Conservation (phyloP, 2,113 vertebrate genomes). For the Dendropsophus ebraccatus region DNA sequence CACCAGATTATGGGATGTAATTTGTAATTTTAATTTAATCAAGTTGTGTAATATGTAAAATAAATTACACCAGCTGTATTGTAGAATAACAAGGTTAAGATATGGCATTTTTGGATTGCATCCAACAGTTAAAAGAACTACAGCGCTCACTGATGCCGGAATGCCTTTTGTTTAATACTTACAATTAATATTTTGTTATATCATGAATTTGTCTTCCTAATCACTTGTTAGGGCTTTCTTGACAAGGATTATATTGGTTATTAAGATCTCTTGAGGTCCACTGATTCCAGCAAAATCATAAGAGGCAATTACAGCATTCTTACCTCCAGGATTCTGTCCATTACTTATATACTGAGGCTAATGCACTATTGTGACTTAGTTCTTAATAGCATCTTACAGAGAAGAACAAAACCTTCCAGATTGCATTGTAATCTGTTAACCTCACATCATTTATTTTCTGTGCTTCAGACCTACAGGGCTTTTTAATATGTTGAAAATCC, state of each 20-base stretch:
- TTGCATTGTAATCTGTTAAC: slow-evolving; percentile 43
- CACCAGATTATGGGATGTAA: neutral
- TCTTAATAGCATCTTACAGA: slow-evolving; percentile 34
- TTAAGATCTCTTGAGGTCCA: slow-evolving; percentile 37
- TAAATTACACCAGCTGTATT: neutral
- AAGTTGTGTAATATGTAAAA: neutral
- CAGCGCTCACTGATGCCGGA: neutral
- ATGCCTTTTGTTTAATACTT: neutral
- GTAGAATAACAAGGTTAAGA: neutral
- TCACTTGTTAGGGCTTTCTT: slow-evolving; percentile 34
- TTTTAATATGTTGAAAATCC: slow-evolving; percentile 45
- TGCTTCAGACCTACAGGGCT: slow-evolving; percentile 18
- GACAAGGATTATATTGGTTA: slow-evolving; percentile 50
- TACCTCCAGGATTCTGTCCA: slow-evolving; percentile 44
- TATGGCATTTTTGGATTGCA: neutral
- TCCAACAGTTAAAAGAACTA: slow-evolving; percentile 13
- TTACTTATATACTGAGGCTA: slow-evolving; percentile 9
- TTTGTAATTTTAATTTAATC: neutral
- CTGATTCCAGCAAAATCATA: slow-evolving; percentile 35
- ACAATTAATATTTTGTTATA: slow-evolving; percentile 38
- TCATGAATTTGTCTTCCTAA: slow-evolving; percentile 47
- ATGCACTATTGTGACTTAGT: slow-evolving; percentile 23
- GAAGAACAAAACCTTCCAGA: slow-evolving; percentile 36
- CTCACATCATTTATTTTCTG: slow-evolving; percentile 28
- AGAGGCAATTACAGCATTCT: slow-evolving; percentile 44